Conservation (phyloP, 2,888 invertebrate genomes). For the Caenorhabditis zanzibari region DNA sequence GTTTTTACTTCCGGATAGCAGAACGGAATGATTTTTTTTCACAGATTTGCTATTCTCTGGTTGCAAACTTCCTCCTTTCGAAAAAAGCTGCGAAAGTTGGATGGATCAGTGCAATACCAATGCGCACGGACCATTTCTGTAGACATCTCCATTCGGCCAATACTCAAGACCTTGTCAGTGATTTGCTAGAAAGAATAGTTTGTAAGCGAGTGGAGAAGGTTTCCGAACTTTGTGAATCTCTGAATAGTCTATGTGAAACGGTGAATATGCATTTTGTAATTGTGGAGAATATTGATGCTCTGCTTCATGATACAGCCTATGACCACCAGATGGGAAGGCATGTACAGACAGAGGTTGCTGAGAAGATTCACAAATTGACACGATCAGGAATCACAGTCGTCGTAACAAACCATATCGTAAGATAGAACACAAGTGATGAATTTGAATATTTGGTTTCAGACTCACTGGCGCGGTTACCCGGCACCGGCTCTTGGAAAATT, state of each 20-base stretch:
- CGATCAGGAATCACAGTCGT: slow-evolving; percentile 52
- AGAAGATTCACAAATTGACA: slow-evolving; percentile 32
- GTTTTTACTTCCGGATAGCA: slow-evolving; percentile 13
- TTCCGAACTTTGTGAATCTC: slow-evolving; percentile 15
- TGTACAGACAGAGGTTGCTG: slow-evolving; percentile 24
- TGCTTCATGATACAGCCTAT: slow-evolving; percentile 61
- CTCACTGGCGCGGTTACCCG: slow-evolving; percentile 55
- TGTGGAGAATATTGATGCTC: slow-evolving; percentile 55
- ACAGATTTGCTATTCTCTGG: slow-evolving; percentile 72
- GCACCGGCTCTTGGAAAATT: slow-evolving; percentile 54
- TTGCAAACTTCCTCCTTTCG: slow-evolving; percentile 51
- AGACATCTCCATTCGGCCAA: slow-evolving; percentile 1
- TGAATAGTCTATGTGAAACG: slow-evolving; percentile 2
- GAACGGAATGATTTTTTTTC: too few relatives aligned
- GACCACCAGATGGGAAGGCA: slow-evolving; percentile 31
- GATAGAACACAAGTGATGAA: background rate
- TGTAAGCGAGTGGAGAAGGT: slow-evolving; percentile 35
- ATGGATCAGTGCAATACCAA: slow-evolving; percentile 52
- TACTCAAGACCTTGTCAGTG: background rate
- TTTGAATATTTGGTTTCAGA: slow-evolving; percentile 25
- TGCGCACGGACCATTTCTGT: slow-evolving; percentile 49
- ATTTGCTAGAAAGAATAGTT: slow-evolving; percentile 32
- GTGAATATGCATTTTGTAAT: slow-evolving; percentile 34
- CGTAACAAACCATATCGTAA: slow-evolving; percentile 67
- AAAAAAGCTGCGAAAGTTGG: slow-evolving; percentile 29